A percentile compares a stretch with the other conserved stretches of the same genome.
phyloP scores from a whole-genome alignment of 2,113 vertebrate species.

The Taurulus bubalis region DNA sequence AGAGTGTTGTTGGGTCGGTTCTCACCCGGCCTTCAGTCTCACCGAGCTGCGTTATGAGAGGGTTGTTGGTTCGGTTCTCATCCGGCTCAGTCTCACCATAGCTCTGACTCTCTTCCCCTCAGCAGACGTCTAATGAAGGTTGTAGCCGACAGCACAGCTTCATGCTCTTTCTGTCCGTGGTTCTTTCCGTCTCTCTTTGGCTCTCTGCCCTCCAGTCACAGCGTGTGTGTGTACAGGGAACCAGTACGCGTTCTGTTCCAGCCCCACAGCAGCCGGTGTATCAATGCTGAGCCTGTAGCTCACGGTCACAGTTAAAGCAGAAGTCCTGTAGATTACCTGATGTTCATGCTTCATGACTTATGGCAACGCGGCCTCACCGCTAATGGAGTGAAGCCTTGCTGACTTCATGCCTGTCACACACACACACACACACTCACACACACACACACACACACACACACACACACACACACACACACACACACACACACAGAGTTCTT shows the following conservation, averaged over 20 bases:
- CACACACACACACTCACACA: too few species aligned
- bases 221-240: conserved; percentile 1
- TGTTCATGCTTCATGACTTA: conserved; percentile 4
- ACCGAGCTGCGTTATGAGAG: too few species aligned
- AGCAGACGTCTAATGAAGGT: background rate
- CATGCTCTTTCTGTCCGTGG: background rate
- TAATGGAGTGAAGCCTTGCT: background rate
- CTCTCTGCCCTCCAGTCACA: background rate
- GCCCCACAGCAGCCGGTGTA: conserved; percentile 4
- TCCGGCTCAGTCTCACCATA: background rate
- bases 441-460: too few species aligned
- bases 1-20: too few species aligned
- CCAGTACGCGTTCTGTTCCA: background rate
- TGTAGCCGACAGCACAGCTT: background rate
- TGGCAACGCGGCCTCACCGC: background rate
- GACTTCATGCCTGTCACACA: conserved; percentile 13
- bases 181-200: conserved; percentile 8
- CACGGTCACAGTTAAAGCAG: background rate
- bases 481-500: too few species aligned
- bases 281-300: background rate
- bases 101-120: background rate
- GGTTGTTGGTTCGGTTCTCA: background rate
- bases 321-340: background rate
- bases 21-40: too few species aligned
- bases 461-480: too few species aligned